Evolutionary conservation across 2,888 invertebrate genomes (phyloP).

Genomic region (Sepiola atlantica): DNA sequence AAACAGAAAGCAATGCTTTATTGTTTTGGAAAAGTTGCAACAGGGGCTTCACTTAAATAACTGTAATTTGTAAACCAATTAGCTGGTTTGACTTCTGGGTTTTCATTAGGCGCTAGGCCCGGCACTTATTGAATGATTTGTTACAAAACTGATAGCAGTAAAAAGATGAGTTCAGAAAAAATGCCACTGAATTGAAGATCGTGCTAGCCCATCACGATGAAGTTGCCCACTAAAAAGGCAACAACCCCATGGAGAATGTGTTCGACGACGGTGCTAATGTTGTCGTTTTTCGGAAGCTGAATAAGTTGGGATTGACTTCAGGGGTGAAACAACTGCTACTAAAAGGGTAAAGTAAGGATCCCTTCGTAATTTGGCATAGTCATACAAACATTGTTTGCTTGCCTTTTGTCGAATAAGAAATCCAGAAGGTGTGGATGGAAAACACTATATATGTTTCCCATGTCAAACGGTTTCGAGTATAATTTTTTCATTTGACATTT

Average conservation of each 20-base stretch:
- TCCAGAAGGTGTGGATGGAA: conserved; percentile 65
- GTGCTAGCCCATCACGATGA: conserved; percentile 89
- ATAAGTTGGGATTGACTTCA: conserved; percentile 80
- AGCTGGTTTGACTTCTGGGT: no score
- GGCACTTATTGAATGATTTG: no score
- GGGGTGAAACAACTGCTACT: conserved; percentile 71
- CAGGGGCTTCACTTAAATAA: no score
- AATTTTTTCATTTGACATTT: not conserved
- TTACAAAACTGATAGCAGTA: no score
- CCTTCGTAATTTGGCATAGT: conserved; percentile 69
- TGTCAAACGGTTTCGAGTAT: conserved; percentile 50
- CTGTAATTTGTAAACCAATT: no score
- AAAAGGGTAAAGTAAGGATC: conserved; percentile 71
- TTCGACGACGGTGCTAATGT: conserved; percentile 88
- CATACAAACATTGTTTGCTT: conserved; percentile 67
- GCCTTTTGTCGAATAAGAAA: conserved; percentile 66
- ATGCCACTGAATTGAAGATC: no score
- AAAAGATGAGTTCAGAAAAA: no score
- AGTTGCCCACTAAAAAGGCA: conserved; percentile 93
- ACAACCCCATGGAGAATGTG: conserved; percentile 78
- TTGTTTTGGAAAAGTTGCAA: no score
- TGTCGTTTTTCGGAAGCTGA: conserved; percentile 76
- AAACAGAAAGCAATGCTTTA: no score
- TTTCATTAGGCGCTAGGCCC: no score
- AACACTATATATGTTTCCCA: conserved; percentile 59